Evolutionary conservation across 2,888 invertebrate genomes (phyloP).

Genomic region (Tetrapedia diversipes): DNA sequence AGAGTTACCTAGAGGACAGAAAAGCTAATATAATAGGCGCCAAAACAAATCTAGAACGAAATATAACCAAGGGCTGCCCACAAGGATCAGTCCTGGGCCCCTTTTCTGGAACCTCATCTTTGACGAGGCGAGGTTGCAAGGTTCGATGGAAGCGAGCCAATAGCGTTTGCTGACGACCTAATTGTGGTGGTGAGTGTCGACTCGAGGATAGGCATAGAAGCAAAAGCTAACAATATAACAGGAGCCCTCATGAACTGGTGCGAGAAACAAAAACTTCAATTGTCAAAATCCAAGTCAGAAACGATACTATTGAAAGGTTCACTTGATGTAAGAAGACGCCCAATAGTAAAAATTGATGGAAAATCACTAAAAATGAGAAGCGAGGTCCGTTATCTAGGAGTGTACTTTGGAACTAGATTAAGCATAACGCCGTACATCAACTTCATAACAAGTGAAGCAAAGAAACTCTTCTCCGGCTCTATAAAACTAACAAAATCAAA

Average conservation of each 20-base stretch:
- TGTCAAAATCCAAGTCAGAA: slow-evolving; percentile 27
- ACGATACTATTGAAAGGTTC: slow-evolving; percentile 30
- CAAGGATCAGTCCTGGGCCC: slow-evolving; percentile 55
- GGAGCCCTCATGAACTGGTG: slow-evolving; percentile 21
- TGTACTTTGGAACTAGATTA: slow-evolving; percentile 20
- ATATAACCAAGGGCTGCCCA: slow-evolving; percentile 48
- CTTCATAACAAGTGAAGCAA: background rate
- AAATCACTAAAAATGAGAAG: background rate
- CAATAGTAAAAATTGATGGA: background rate
- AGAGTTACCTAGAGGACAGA: slow-evolving; percentile 25
- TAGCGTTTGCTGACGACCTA: slow-evolving; percentile 55
- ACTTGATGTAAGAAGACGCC: background rate
- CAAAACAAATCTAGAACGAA: background rate
- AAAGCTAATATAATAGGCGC: background rate
- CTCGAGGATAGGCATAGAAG: no score
- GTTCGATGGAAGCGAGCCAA: background rate
- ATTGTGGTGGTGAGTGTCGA: background rate
- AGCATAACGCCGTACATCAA: slow-evolving; percentile 26
- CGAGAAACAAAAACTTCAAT: slow-evolving; percentile 5
- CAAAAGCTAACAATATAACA: background rate
- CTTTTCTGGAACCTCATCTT: slow-evolving; percentile 40
- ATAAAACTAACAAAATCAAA: slow-evolving; percentile 13
- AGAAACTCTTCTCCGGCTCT: background rate
- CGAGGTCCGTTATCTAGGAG: slow-evolving; percentile 32
- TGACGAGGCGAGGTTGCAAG: background rate